phyloP scores from a whole-genome alignment of 2,797 vertebrate genomes.

The Sebastes ruberrimus region DNA sequence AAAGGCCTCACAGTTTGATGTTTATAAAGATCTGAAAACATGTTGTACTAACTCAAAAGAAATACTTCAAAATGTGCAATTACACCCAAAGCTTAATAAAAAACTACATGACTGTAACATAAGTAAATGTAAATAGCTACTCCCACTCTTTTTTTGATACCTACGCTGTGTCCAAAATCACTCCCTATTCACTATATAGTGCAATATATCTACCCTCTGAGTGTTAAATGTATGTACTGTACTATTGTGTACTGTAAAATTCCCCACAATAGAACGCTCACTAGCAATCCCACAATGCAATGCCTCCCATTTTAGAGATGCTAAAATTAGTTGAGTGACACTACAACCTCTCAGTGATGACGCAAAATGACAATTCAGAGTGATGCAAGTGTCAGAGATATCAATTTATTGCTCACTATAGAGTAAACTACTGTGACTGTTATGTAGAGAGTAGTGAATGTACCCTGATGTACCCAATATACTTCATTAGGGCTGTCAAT shows the following conservation, averaged over 20 bases:
- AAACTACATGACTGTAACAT: neutral
- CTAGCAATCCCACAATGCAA: neutral
- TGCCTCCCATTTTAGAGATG: no score
- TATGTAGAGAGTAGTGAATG: no score
- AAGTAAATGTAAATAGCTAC: neutral
- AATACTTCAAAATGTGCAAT: neutral
- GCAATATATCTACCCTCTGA: no score
- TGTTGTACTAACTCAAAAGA: neutral
- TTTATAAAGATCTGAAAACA: neutral
- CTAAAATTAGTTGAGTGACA: no score
- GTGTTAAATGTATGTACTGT: neutral
- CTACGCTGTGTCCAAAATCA: neutral
- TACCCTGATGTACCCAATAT: no score
- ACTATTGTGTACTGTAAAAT: neutral
- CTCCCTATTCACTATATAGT: no score
- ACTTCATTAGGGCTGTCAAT: no score
- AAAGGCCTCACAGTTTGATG: neutral
- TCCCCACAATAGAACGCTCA: neutral
- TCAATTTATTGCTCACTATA: no score
- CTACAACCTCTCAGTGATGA: no score
- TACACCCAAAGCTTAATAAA: neutral
- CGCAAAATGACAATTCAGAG: no score
- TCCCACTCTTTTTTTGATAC: neutral
- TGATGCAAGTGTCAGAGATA: no score
- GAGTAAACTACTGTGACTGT: no score